Evolutionary conservation across 2,797 vertebrate genomes (phyloP).

Genomic region (Amazona finschi): DNA sequence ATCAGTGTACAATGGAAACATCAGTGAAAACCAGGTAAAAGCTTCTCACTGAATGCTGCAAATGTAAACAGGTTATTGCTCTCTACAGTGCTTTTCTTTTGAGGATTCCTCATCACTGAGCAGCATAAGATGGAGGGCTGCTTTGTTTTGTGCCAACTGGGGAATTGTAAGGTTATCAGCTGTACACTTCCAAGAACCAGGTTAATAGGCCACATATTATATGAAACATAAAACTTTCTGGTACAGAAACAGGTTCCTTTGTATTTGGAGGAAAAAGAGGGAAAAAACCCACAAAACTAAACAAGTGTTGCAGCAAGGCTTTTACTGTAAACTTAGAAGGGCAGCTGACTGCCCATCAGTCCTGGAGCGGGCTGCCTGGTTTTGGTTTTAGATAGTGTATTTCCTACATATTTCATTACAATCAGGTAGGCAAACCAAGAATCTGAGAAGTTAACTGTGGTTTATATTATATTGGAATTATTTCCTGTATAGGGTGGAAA

Average conservation of each 20-base stretch:
- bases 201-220: background rate
- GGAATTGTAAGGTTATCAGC: background rate
- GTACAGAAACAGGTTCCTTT: background rate
- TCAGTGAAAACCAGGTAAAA: conserved; percentile 76
- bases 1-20: conserved; percentile 67
- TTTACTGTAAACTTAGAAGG: background rate
- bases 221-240: background rate
- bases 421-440: background rate
- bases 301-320: background rate
- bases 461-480: background rate
- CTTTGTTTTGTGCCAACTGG: background rate
- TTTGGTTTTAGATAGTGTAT: background rate
- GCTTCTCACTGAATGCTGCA: background rate
- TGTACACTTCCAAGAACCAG: background rate
- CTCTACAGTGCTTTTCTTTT: background rate
- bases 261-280: background rate
- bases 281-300: background rate
- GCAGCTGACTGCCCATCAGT: background rate
- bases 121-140: background rate
- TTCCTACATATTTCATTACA: background rate
- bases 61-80: background rate
- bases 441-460: background rate
- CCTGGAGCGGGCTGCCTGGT: background rate
- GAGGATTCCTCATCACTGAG: background rate
- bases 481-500: background rate